phyloP scores from a whole-genome alignment of 2,888 invertebrate genomes.

The Cloeon dipterum region DNA sequence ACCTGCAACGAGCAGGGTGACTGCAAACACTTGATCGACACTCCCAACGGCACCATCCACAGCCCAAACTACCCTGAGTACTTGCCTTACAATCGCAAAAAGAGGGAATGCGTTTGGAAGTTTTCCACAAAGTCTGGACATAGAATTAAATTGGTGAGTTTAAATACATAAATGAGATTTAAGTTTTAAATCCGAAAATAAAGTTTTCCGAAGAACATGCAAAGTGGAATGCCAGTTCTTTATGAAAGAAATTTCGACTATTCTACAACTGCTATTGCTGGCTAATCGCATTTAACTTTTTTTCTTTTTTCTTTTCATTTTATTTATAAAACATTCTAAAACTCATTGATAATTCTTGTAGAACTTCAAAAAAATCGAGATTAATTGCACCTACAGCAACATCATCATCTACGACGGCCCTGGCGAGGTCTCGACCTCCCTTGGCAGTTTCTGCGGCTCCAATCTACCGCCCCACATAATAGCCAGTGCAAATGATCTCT shows the following conservation, averaged over 20 bases:
- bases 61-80: conserved; percentile 80
- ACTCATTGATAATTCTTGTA: conserved; percentile 11
- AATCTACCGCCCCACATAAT: conserved; percentile 75
- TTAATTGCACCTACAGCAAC: conserved; percentile 94
- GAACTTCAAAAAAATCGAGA: conserved; percentile 76
- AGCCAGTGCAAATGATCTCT: conserved; percentile 72
- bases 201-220: no score
- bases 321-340: neutral
- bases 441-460: conserved; percentile 83
- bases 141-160: conserved; percentile 74
- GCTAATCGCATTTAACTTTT: no score
- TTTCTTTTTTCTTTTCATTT: no score
- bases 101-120: conserved; percentile 94
- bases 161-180: conserved; percentile 19
- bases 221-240: no score
- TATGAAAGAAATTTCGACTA: no score
- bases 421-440: conserved; percentile 54
- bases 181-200: no score
- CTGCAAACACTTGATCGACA: conserved; percentile 82
- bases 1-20: conserved; percentile 98
- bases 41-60: conserved; percentile 60
- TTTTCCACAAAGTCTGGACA: conserved; percentile 93
- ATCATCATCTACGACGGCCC: conserved; percentile 86
- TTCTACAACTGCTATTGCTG: no score
- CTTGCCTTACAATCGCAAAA: conserved; percentile 67